These are phyloP conservation scores for Sinocyclocheilus rhinocerous DNA, from an alignment of 2,113 vertebrate genomes.

Conservation along the genomic window DNA sequence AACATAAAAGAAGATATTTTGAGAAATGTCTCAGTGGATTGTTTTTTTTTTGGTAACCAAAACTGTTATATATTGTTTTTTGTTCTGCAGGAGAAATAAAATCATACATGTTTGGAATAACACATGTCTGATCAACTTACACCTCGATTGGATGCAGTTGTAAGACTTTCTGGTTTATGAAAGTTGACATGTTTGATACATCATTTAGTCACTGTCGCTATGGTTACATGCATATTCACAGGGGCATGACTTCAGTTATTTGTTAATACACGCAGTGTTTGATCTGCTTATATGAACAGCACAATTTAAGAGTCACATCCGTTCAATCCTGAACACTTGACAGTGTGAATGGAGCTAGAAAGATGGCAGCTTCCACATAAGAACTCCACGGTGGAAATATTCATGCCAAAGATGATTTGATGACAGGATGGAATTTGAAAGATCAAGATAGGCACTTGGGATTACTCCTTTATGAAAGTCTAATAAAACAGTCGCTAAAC, in stretches of 20 bases:
- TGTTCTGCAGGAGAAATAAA: background rate
- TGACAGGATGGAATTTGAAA: conserved; percentile 1
- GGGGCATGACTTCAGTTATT: background rate
- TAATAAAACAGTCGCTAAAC: conserved; percentile 23
- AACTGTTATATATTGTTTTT: background rate
- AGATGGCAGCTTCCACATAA: background rate
- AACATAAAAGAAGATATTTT: background rate
- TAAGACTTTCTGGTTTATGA: background rate
- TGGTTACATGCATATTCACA: background rate
- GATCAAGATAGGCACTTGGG: background rate
- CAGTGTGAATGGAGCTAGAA: conserved; percentile 2
- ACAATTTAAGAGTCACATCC: background rate
- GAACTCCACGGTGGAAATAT: background rate
- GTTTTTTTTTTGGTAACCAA: background rate
- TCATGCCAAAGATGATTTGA: background rate
- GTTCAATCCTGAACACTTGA: background rate
- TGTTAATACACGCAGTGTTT: background rate
- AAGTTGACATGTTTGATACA: background rate
- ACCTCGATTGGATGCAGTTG: background rate
- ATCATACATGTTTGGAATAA: background rate
- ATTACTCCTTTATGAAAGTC: conserved; percentile 36
- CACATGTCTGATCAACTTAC: background rate
- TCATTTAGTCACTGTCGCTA: background rate
- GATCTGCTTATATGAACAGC: background rate
- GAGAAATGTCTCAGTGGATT: background rate